Evolutionary conservation across 2,888 invertebrate genomes (phyloP).

Genomic region (Amphimallon solstitiale): DNA sequence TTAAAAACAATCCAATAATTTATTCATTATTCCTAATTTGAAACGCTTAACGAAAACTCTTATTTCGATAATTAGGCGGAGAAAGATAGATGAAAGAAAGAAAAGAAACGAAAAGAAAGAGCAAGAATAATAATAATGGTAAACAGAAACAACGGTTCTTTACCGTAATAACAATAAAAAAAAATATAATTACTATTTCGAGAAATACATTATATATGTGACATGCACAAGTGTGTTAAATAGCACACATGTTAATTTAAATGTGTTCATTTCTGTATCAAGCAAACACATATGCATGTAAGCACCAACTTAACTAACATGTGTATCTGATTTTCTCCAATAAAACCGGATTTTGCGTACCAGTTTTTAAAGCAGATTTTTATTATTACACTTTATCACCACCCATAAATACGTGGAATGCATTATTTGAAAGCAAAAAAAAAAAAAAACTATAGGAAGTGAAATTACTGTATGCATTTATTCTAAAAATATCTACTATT

Average conservation of each 20-base stretch:
- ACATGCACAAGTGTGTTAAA: constrained; percentile 34
- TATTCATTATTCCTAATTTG: no score
- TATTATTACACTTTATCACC: neutral
- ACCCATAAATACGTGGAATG: neutral
- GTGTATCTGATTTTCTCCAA: neutral
- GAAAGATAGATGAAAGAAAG: no score
- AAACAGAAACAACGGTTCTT: constrained; percentile 22
- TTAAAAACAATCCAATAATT: no score
- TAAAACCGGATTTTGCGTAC: constrained; percentile 29
- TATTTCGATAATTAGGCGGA: no score
- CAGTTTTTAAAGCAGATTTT: constrained; percentile 19
- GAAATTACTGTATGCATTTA: no score
- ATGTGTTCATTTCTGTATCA: constrained; percentile 9
- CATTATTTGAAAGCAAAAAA: no score
- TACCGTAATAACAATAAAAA: constrained; percentile 22
- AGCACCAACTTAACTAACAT: neutral
- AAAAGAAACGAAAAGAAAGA: no score
- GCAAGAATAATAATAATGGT: no score
- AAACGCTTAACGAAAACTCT: no score
- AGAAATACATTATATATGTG: constrained; percentile 30
- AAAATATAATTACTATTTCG: constrained; percentile 12
- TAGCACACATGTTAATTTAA: constrained; percentile 26
- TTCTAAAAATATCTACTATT: no score
- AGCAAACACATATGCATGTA: neutral
- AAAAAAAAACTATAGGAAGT: no score